These are phyloP conservation scores for Parapsyche elsis DNA, from an alignment of 1,140 invertebrate genomes.

Conservation along the genomic window DNA sequence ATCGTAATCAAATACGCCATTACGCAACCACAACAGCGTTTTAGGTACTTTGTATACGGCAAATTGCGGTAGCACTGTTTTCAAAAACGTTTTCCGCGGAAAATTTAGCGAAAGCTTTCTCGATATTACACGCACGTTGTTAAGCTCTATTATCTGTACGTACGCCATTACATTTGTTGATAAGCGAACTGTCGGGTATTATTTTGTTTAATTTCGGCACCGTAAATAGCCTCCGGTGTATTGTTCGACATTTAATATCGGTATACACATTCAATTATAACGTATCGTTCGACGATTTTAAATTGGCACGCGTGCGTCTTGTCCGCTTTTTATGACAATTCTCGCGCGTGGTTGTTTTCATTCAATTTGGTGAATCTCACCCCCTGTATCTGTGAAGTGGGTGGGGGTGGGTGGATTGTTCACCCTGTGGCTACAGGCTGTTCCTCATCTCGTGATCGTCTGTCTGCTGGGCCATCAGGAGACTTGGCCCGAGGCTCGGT, in stretches of 20 bases:
- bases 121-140: too few relatives aligned
- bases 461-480: background rate
- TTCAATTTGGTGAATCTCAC: slow-evolving; percentile 49
- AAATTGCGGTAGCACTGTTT: too few relatives aligned
- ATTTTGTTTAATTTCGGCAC: too few relatives aligned
- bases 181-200: too few relatives aligned
- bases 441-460: slow-evolving; percentile 12
- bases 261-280: too few relatives aligned
- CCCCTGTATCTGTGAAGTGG: background rate
- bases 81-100: too few relatives aligned
- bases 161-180: too few relatives aligned
- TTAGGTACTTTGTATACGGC: background rate
- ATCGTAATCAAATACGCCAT: background rate
- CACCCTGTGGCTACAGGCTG: background rate
- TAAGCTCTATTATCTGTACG: too few relatives aligned
- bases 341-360: slow-evolving; percentile 45
- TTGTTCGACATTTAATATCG: too few relatives aligned
- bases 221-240: too few relatives aligned
- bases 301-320: background rate
- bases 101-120: too few relatives aligned
- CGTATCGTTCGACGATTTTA: too few relatives aligned
- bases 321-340: background rate
- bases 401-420: background rate
- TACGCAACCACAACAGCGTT: background rate
- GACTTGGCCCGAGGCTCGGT: background rate